Percentiles rank a stretch among this genome's conserved stretches.
Evolutionary conservation across 1,140 invertebrate genomes (phyloP).

Genomic region (Plodia interpunctella): DNA sequence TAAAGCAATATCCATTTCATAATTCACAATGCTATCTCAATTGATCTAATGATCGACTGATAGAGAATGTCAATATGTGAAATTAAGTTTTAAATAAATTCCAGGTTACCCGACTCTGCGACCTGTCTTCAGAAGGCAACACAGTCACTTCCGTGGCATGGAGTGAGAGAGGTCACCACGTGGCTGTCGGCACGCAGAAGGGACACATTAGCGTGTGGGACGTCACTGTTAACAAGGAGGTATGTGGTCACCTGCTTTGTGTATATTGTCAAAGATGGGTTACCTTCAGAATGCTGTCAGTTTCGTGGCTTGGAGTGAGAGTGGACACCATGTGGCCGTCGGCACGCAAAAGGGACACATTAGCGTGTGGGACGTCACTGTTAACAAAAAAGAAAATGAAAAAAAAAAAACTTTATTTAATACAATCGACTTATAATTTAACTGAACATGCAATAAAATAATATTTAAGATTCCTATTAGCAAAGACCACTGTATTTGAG

Average conservation of each 20-base stretch:
- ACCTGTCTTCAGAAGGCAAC: constrained; percentile 94
- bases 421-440: too few species aligned
- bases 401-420: too few species aligned
- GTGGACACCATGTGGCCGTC: constrained; percentile 97
- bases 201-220: constrained; percentile 99
- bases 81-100: constrained; percentile 8
- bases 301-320: constrained; percentile 99
- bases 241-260: constrained; percentile 32
- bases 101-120: constrained; percentile 95
- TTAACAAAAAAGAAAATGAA: constrained; percentile 91
- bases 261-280: too few species aligned
- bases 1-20: too few species aligned
- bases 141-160: constrained; percentile 99
- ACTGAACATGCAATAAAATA: too few species aligned
- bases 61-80: too few species aligned
- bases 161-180: constrained; percentile 97
- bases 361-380: constrained; percentile 97
- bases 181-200: constrained; percentile 98
- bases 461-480: too few species aligned
- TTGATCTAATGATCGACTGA: too few species aligned
- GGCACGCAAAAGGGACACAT: constrained; percentile 98
- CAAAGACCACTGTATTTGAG: too few species aligned
- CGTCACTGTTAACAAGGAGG: constrained; percentile 95
- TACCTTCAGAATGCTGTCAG: too few species aligned
- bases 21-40: too few species aligned